These are phyloP conservation scores for Hylaeus volcanicus DNA, from an alignment of 1,140 invertebrate genomes.

Conservation along the genomic window DNA sequence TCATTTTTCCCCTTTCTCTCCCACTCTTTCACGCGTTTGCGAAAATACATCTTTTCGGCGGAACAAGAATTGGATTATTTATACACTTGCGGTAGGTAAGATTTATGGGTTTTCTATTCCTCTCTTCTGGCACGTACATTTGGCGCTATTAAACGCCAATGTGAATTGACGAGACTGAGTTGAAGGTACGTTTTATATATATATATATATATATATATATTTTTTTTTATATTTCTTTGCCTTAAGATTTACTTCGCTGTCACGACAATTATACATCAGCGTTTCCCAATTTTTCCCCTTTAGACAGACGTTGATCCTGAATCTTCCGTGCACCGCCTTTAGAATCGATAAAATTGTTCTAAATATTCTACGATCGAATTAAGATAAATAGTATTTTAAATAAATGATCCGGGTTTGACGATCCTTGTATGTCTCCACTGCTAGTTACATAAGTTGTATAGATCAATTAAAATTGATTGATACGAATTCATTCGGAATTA, in stretches of 20 bases:
- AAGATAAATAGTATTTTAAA: neutral
- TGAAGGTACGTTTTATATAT: slow-evolving; percentile 54
- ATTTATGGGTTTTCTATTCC: neutral
- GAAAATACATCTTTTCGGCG: slow-evolving; percentile 50
- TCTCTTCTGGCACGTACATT: slow-evolving; percentile 54
- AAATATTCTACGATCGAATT: neutral
- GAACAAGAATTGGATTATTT: slow-evolving; percentile 41
- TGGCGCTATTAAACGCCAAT: slow-evolving; percentile 50
- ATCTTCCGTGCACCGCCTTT: neutral
- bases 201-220: neutral
- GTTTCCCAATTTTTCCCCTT: slow-evolving; percentile 27
- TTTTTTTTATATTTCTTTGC: neutral
- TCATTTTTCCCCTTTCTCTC: slow-evolving; percentile 11
- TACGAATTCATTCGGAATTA: neutral
- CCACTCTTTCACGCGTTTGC: slow-evolving; percentile 20
- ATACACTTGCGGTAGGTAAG: slow-evolving; percentile 37
- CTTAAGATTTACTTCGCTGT: slow-evolving; percentile 1
- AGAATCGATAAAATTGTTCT: slow-evolving; percentile 1
- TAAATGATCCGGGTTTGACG: neutral
- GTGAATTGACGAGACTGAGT: slow-evolving; percentile 62
- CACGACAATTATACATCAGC: slow-evolving; percentile 15
- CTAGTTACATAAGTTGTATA: neutral
- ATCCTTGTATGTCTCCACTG: neutral
- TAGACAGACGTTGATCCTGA: neutral
- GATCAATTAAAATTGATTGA: slow-evolving; percentile 1